Evolutionary conservation across 2,113 vertebrate genomes (phyloP).

Genomic region (Hassar affinis): DNA sequence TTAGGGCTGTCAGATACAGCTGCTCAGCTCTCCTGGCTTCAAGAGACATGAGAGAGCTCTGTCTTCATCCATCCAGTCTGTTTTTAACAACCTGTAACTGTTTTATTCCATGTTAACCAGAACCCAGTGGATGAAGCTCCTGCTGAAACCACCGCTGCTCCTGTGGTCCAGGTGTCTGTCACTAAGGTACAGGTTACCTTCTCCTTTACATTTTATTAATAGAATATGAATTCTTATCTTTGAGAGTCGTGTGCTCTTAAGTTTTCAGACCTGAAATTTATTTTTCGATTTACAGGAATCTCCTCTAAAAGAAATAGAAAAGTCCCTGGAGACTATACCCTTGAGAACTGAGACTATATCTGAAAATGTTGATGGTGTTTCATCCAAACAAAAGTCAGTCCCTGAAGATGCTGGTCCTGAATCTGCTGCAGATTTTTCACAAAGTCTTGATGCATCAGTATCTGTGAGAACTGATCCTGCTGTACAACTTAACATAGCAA

Average conservation of each 20-base stretch:
- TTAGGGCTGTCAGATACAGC: constrained; percentile 62
- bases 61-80: background rate
- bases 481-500: background rate
- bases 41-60: background rate
- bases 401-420: background rate
- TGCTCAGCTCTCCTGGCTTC: constrained; percentile 37
- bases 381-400: background rate
- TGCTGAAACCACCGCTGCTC: background rate
- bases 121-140: constrained; percentile 21
- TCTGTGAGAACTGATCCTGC: background rate
- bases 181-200: constrained; percentile 28
- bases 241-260: background rate
- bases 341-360: constrained; percentile 9
- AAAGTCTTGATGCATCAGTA: background rate
- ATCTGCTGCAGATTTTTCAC: background rate
- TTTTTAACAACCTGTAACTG: background rate
- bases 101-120: constrained; percentile 21
- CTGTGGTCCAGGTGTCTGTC: constrained; percentile 5
- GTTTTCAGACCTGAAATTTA: background rate
- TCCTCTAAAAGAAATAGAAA: background rate
- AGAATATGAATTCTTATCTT: background rate
- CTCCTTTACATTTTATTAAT: background rate
- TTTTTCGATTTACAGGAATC: constrained; percentile 37
- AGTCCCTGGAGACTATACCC: background rate
- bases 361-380: background rate